Evolutionary conservation across 2,888 invertebrate genomes (phyloP).

Genomic region (Julus scanicus): DNA sequence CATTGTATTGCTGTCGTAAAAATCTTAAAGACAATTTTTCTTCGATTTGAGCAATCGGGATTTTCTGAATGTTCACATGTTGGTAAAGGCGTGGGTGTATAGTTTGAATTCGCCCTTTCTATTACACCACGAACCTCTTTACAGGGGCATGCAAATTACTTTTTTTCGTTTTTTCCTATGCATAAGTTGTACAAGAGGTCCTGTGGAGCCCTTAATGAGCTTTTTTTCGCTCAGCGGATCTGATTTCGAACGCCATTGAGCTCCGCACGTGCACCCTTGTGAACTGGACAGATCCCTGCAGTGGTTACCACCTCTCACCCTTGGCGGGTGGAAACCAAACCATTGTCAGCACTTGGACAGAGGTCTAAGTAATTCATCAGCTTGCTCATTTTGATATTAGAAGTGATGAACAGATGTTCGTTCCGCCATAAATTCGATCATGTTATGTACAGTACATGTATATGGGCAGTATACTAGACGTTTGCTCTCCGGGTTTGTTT

Average conservation of each 20-base stretch:
- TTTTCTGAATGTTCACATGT: not conserved
- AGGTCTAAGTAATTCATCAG: not conserved
- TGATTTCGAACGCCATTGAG: conserved; percentile 6
- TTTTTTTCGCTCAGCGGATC: conserved; percentile 30
- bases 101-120: not conserved
- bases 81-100: not conserved
- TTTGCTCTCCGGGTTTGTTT: too few relatives aligned
- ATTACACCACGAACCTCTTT: not conserved
- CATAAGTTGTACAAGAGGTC: not conserved
- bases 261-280: conserved; percentile 29
- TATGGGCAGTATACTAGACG: too few relatives aligned
- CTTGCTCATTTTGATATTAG: conserved; percentile 36
- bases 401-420: conserved; percentile 10
- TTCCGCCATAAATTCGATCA: not conserved
- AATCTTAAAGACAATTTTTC: not conserved
- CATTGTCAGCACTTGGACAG: not conserved
- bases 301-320: conserved; percentile 42
- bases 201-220: conserved; percentile 29
- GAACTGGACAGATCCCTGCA: conserved; percentile 15
- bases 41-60: not conserved
- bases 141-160: not conserved
- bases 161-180: conserved; percentile 22
- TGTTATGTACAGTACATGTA: not conserved
- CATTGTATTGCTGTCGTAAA: not conserved
- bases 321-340: not conserved